phyloP scores from a whole-genome alignment of 1,140 invertebrate species.

The Nomia melanderi region DNA sequence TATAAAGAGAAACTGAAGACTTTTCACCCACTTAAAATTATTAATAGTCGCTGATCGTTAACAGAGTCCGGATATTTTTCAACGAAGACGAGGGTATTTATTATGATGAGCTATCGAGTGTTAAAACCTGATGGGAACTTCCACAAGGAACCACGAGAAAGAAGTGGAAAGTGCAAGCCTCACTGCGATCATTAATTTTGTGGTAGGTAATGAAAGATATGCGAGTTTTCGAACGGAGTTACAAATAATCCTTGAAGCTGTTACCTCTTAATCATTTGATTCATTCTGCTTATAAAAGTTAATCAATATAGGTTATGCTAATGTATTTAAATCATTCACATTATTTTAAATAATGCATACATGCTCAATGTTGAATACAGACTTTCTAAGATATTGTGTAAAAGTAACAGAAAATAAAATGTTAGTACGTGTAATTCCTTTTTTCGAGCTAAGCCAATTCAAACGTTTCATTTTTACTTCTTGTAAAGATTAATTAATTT shows the following conservation, averaged over 20 bases:
- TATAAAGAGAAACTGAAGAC: conserved; percentile 3
- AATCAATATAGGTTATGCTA: background rate
- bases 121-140: conserved; percentile 1
- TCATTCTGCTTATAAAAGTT: no score
- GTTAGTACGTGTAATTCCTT: no score
- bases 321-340: background rate
- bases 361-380: no score
- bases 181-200: background rate
- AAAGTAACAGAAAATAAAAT: no score
- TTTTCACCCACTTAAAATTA: conserved; percentile 14
- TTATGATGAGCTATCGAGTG: conserved; percentile 7
- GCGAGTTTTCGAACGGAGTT: background rate
- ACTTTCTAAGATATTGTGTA: no score
- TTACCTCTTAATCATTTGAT: background rate
- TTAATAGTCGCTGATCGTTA: background rate
- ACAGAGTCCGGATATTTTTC: background rate
- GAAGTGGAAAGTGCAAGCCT: conserved; percentile 11
- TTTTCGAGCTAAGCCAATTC: no score
- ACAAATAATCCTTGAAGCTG: no score
- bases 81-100: background rate
- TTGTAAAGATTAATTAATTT: no score
- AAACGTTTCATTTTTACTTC: no score
- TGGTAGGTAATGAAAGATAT: background rate
- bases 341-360: background rate
- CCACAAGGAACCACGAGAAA: background rate